These are phyloP conservation scores for Agrotis exclamationis DNA, from an alignment of 2,888 invertebrate species.

Conservation along the genomic window DNA sequence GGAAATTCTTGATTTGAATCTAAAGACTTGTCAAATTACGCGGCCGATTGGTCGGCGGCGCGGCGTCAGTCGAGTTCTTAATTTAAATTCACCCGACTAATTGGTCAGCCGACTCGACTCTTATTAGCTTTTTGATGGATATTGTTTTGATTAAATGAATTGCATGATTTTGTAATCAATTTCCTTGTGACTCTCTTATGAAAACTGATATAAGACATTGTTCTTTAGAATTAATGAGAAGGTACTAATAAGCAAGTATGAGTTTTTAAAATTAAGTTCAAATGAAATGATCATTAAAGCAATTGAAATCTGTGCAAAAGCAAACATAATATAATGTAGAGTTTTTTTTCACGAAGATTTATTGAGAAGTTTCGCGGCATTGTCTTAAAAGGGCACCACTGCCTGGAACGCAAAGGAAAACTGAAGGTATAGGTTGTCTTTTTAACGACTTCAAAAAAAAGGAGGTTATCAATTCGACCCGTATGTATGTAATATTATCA, in stretches of 20 bases:
- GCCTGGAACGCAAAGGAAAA: too few relatives aligned
- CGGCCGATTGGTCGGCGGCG: conserved; percentile 68
- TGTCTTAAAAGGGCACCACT: too few relatives aligned
- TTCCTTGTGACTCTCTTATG: conserved; percentile 30
- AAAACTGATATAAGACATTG: conserved; percentile 7
- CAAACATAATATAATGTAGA: too few relatives aligned
- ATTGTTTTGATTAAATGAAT: conserved; percentile 67
- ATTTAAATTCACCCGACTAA: conserved; percentile 74
- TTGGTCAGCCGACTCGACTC: conserved; percentile 69
- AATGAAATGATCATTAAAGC: too few relatives aligned
- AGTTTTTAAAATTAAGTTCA: neutral
- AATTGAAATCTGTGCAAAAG: too few relatives aligned
- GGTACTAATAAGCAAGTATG: neutral
- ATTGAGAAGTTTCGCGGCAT: too few relatives aligned
- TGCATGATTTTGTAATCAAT: conserved; percentile 58
- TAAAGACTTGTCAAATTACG: conserved; percentile 72
- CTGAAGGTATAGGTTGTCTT: too few relatives aligned
- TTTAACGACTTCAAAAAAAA: too few relatives aligned
- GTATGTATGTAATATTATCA: too few relatives aligned
- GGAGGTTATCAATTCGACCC: too few relatives aligned
- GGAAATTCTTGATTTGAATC: conserved; percentile 64
- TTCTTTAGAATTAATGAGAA: neutral
- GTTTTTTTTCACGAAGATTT: too few relatives aligned
- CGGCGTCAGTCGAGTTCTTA: conserved; percentile 69
- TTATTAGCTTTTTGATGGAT: conserved; percentile 74